Conservation (phyloP, 2,888 invertebrate species). For the Phortica okadai region DNA sequence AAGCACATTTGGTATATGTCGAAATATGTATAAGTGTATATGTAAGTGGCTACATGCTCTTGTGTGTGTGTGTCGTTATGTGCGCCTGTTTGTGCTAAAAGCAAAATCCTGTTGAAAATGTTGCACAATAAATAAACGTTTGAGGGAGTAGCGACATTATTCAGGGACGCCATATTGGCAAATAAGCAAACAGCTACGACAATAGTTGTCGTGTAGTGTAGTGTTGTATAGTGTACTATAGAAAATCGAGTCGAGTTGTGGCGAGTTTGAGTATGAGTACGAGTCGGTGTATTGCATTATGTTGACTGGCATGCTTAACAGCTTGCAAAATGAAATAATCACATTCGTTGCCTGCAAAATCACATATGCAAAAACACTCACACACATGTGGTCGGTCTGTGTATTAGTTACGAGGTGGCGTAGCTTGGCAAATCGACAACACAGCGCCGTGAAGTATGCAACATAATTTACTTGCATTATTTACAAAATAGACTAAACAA, state of each 20-base stretch:
- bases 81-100: conserved; percentile 54
- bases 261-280: too few relatives aligned
- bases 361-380: neutral
- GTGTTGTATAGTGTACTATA: too few relatives aligned
- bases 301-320: neutral
- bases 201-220: too few relatives aligned
- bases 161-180: neutral
- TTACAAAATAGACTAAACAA: neutral
- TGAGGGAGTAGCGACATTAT: conserved; percentile 50
- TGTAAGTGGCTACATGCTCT: neutral
- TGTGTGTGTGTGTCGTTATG: neutral
- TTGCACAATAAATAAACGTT: conserved; percentile 67
- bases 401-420: too few relatives aligned
- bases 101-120: conserved; percentile 66
- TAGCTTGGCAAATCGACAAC: conserved; percentile 4
- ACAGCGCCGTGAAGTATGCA: conserved; percentile 34
- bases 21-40: neutral
- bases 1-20: conserved; percentile 11
- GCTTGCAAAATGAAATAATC: conserved; percentile 10
- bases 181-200: too few relatives aligned
- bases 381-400: neutral
- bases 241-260: too few relatives aligned
- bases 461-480: conserved; percentile 30
- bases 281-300: neutral
- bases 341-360: neutral